These are phyloP conservation scores for Andrena fulva DNA, from an alignment of 2,888 invertebrate genomes.

Conservation along the genomic window DNA sequence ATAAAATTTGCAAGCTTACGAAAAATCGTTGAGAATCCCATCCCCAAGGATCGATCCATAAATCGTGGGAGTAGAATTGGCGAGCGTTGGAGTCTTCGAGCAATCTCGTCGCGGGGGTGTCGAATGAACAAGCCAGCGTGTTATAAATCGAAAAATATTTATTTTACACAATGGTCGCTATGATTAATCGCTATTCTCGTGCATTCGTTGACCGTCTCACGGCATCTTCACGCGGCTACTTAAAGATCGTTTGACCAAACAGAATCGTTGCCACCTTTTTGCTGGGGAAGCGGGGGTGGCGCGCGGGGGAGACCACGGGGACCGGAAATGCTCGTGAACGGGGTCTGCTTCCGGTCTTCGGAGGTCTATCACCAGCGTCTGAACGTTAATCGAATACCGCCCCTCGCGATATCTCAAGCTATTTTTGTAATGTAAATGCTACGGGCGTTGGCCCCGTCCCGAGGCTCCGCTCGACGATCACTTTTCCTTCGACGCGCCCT, in stretches of 20 bases:
- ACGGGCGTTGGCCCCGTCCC: conserved; percentile 18
- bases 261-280: conserved; percentile 2
- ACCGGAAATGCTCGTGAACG: neutral
- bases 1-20: no score
- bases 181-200: conserved; percentile 22
- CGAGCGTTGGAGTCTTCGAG: conserved; percentile 16
- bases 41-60: no score
- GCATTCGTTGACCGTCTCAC: conserved; percentile 11
- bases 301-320: neutral
- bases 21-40: no score
- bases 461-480: conserved; percentile 45
- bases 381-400: conserved; percentile 10
- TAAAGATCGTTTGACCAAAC: conserved; percentile 34
- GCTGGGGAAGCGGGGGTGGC: no score
- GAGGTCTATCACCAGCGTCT: conserved; percentile 6
- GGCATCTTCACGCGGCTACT: conserved; percentile 17
- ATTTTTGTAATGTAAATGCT: conserved; percentile 58
- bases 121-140: conserved; percentile 9
- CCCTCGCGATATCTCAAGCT: conserved; percentile 43
- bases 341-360: neutral
- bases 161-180: conserved; percentile 40
- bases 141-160: conserved; percentile 28
- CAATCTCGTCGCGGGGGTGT: neutral
- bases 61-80: no score
- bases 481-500: conserved; percentile 57